phyloP scores from a whole-genome alignment of 2,797 vertebrate genomes.

The Hydrocynus forskahlii region DNA sequence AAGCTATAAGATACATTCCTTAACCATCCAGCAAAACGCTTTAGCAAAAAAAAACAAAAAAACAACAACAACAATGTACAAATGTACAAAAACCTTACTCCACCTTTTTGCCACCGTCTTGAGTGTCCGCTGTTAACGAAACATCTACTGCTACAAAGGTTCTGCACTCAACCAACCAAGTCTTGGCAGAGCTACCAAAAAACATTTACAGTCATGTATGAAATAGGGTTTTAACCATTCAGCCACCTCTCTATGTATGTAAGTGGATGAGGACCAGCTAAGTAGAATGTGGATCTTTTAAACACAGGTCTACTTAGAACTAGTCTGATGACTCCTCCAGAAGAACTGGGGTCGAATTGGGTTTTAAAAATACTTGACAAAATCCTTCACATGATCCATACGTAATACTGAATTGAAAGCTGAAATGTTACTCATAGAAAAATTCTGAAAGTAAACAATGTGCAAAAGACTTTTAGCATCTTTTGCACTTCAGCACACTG shows the following conservation, averaged over 20 bases:
- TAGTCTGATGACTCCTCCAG: not conserved
- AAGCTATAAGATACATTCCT: conserved; percentile 2
- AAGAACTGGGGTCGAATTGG: not conserved
- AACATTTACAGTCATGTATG: not conserved
- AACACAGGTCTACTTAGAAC: not conserved
- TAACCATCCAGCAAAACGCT: conserved; percentile 12
- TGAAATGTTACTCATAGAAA: not conserved
- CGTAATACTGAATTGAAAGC: conserved; percentile 46
- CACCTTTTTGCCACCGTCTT: not conserved
- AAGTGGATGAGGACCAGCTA: not conserved
- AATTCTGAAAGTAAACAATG: conserved; percentile 3
- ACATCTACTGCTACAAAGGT: conserved; percentile 32
- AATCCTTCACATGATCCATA: conserved; percentile 39
- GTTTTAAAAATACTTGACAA: conserved; percentile 13
- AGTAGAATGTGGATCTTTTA: not conserved
- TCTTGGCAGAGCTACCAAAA: conserved; percentile 5
- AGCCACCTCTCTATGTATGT: not conserved
- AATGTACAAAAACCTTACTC: conserved; percentile 43
- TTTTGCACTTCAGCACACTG: conserved; percentile 2
- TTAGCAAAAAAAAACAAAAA: conserved; percentile 13
- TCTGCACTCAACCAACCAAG: conserved; percentile 5
- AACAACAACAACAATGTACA: conserved; percentile 28
- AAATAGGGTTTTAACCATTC: conserved; percentile 7
- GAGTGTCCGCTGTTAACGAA: conserved; percentile 8
- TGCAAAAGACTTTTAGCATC: not conserved